Percentiles rank a stretch among this genome's conserved stretches.
phyloP scores from a whole-genome alignment of 2,113 vertebrate genomes.

The Colossoma macropomum region DNA sequence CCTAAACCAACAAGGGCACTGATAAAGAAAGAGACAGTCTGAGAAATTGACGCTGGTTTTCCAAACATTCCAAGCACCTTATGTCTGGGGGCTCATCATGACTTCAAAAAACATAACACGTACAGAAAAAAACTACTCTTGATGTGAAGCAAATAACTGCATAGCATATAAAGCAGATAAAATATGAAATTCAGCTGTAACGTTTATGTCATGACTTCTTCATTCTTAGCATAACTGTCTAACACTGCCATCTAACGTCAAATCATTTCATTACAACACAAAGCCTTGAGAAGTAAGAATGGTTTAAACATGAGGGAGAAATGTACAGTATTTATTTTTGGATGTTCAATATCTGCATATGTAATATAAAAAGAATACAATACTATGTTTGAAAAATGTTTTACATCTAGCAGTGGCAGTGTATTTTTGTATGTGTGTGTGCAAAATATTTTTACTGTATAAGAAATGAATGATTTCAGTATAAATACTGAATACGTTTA shows the following conservation, averaged over 20 bases:
- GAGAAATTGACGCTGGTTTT: not conserved
- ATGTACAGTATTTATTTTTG: constrained; percentile 79
- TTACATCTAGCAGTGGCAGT: not conserved
- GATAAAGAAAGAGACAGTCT: constrained; percentile 20
- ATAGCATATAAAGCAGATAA: not conserved
- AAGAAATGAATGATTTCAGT: not conserved
- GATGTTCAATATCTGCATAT: constrained; percentile 28
- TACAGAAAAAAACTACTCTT: not conserved
- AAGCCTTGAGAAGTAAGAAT: constrained; percentile 49
- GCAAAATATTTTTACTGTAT: not conserved
- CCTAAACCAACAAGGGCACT: constrained; percentile 66
- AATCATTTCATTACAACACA: constrained; percentile 58
- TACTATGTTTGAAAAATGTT: not conserved
- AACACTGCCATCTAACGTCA: constrained; percentile 73
- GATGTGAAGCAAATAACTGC: not conserved
- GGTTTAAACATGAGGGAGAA: constrained; percentile 56
- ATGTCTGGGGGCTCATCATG: not conserved
- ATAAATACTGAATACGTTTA: not conserved
- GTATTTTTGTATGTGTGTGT: not conserved
- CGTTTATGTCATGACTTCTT: not conserved
- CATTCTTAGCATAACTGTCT: constrained; percentile 55
- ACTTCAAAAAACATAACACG: not conserved
- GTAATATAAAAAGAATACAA: not conserved
- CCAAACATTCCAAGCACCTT: constrained; percentile 1
- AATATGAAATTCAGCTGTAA: not conserved